Conservation (phyloP, 1,140 invertebrate species). For the Tetramorium parvispinum region DNA sequence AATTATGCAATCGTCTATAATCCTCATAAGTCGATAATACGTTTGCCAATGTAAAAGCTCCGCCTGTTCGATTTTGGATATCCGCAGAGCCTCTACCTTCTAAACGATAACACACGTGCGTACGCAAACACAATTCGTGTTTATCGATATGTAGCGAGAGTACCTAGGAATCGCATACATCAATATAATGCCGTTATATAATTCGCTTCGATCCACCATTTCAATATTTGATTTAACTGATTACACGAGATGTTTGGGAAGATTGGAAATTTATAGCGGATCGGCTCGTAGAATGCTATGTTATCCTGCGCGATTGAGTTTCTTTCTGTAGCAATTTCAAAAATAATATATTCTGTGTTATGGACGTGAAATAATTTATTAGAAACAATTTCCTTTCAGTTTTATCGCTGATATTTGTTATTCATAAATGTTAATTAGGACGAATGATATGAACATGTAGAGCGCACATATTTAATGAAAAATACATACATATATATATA, state of each 20-base stretch:
- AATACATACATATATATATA: neutral
- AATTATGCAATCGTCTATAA: constrained; percentile 28
- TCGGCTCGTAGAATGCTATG: neutral
- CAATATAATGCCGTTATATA: constrained; percentile 61
- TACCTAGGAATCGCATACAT: constrained; percentile 48
- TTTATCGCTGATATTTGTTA: neutral
- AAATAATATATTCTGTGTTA: constrained; percentile 2
- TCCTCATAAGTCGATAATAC: constrained; percentile 41
- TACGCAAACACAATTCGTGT: constrained; percentile 28
- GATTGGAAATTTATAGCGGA: constrained; percentile 74
- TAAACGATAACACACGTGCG: constrained; percentile 25
- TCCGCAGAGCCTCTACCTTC: neutral
- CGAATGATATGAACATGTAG: neutral
- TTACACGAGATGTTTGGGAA: constrained; percentile 67
- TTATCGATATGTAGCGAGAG: constrained; percentile 42
- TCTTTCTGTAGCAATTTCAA: neutral
- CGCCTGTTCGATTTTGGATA: constrained; percentile 31
- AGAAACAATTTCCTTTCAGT: neutral
- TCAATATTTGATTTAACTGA: constrained; percentile 76
- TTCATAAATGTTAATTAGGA: constrained; percentile 2
- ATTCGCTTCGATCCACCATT: constrained; percentile 61
- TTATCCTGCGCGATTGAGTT: constrained; percentile 16
- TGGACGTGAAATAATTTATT: neutral
- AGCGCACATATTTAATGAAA: neutral
- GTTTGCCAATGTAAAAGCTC: constrained; percentile 34